Evolutionary conservation across 2,113 vertebrate species (phyloP).

Genomic region (Eurypyga helias): DNA sequence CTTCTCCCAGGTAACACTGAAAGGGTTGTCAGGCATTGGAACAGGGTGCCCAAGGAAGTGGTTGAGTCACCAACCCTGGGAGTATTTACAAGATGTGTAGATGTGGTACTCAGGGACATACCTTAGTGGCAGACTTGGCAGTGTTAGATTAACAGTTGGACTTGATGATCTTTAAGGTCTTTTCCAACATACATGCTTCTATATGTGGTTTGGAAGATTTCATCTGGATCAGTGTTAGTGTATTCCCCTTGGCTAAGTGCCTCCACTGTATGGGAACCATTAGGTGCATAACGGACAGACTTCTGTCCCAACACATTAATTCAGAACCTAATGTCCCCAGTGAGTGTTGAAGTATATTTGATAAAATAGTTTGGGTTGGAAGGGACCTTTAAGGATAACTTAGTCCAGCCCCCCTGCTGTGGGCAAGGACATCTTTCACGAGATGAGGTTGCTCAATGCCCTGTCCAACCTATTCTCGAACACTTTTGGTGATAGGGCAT

Average conservation of each 20-base stretch:
- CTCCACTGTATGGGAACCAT: not conserved
- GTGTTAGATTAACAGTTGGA: not conserved
- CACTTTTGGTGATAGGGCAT: not conserved
- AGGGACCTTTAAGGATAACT: not conserved
- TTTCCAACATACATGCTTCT: not conserved
- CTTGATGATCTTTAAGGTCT: not conserved
- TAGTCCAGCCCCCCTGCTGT: too few relatives aligned
- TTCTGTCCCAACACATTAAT: not conserved
- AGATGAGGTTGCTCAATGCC: not conserved
- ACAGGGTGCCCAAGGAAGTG: not conserved
- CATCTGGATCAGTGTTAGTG: not conserved
- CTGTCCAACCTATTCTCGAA: rapidly evolving
- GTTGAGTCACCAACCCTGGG: not conserved
- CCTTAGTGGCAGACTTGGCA: not conserved
- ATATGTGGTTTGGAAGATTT: not conserved
- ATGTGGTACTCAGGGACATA: too few relatives aligned
- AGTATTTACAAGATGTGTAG: not conserved
- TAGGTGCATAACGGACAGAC: not conserved
- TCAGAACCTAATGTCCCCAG: not conserved
- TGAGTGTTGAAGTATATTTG: not conserved
- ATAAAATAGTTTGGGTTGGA: not conserved
- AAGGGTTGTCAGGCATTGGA: not conserved
- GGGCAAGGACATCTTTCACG: not conserved
- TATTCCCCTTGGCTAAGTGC: not conserved
- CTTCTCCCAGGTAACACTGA: not conserved